Evolutionary conservation across 2,113 vertebrate genomes (phyloP).

Genomic region (Rhinogobius similis): DNA sequence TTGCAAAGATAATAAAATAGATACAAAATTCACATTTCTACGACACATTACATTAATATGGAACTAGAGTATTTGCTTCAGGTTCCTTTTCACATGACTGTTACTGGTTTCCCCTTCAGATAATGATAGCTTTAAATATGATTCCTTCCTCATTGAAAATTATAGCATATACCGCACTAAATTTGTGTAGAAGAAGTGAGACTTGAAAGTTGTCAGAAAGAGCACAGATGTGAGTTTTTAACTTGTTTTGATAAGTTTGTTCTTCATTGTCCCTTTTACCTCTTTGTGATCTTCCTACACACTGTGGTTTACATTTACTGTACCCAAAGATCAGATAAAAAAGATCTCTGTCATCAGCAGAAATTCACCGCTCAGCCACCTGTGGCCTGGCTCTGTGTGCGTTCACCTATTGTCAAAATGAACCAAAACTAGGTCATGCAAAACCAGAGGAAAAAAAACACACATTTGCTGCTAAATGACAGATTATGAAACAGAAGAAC

Average conservation of each 20-base stretch:
- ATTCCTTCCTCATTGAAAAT: constrained; percentile 14
- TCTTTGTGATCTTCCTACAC: constrained; percentile 8
- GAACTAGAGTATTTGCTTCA: neutral
- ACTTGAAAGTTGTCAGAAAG: constrained; percentile 26
- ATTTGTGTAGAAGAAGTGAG: neutral
- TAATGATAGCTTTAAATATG: neutral
- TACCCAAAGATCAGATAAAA: constrained; percentile 8
- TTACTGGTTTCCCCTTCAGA: neutral
- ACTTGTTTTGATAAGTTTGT: constrained; percentile 2
- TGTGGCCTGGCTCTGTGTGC: neutral
- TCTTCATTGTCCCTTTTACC: neutral
- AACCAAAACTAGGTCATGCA: constrained; percentile 45
- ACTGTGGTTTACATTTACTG: neutral
- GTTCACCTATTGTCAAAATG: neutral
- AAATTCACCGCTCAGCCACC: neutral
- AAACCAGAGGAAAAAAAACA: constrained; percentile 13
- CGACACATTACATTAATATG: neutral
- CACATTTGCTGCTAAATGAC: neutral
- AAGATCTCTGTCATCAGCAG: constrained; percentile 12
- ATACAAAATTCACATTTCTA: neutral
- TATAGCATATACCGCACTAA: neutral
- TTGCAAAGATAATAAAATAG: no score
- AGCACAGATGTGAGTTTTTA: neutral
- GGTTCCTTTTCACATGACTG: neutral
- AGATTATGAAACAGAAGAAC: no score